These are phyloP conservation scores for Gerris lacustris DNA, from an alignment of 2,888 invertebrate species.

Conservation along the genomic window DNA sequence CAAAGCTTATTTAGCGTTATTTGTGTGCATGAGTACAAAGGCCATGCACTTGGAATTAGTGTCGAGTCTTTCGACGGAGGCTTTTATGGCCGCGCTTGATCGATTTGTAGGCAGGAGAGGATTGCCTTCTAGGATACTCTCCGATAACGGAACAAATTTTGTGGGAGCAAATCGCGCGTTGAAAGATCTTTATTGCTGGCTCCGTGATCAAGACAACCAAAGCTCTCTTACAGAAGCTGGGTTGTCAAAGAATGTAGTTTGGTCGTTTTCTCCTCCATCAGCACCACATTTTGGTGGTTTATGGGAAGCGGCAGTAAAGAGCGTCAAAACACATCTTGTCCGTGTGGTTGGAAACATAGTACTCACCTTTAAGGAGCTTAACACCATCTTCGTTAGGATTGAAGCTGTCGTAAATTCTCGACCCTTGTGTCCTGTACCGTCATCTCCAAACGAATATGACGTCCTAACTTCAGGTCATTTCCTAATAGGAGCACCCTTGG, in stretches of 20 bases:
- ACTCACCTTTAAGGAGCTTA: slow-evolving; percentile 33
- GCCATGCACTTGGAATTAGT: slow-evolving; percentile 34
- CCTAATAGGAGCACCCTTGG: slow-evolving; percentile 21
- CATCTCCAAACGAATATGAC: background rate
- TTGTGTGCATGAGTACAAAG: slow-evolving; percentile 32
- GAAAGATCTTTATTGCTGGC: background rate
- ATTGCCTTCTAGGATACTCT: slow-evolving; percentile 28
- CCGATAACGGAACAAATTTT: slow-evolving; percentile 34
- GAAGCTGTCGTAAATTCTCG: slow-evolving; percentile 15
- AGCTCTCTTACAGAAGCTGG: slow-evolving; percentile 12
- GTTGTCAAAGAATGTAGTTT: slow-evolving; percentile 26
- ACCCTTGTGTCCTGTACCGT: background rate
- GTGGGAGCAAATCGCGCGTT: slow-evolving; percentile 28
- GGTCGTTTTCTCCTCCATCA: slow-evolving; percentile 34
- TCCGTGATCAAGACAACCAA: background rate
- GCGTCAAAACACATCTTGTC: slow-evolving; percentile 33
- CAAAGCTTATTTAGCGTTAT: slow-evolving; percentile 29
- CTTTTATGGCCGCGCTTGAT: slow-evolving; percentile 32
- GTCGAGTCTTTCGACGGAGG: slow-evolving; percentile 31
- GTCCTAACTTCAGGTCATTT: slow-evolving; percentile 27
- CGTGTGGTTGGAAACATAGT: slow-evolving; percentile 29
- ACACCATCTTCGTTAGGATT: slow-evolving; percentile 25
- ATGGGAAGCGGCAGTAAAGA: slow-evolving; percentile 35
- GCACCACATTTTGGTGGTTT: slow-evolving; percentile 34
- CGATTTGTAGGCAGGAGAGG: slow-evolving; percentile 33